A percentile compares a stretch with the other conserved stretches of the same genome.
Conservation (phyloP, 2,888 invertebrate species). For the Chrysomela aeneicollis region DNA sequence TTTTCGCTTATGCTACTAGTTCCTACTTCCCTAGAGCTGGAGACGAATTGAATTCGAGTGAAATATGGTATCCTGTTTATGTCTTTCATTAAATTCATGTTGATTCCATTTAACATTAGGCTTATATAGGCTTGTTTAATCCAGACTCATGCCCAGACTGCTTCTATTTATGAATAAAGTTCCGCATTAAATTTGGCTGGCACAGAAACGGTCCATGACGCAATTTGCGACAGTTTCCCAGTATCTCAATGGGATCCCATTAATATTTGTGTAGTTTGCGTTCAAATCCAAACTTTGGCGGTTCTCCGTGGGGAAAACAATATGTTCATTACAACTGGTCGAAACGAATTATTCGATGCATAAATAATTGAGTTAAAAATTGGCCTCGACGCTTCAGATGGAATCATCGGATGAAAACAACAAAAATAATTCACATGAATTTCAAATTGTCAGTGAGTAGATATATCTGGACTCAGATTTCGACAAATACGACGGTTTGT, state of each 20-base stretch:
- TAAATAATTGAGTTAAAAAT: constrained; percentile 20
- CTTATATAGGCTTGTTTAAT: not conserved
- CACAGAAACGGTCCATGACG: constrained; percentile 20
- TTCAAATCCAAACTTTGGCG: constrained; percentile 24
- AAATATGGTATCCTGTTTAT: not conserved
- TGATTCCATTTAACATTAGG: not conserved
- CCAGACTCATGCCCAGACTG: not conserved
- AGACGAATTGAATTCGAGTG: not conserved
- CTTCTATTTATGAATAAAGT: constrained; percentile 25
- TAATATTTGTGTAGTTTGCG: constrained; percentile 23
- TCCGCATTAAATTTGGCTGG: constrained; percentile 24
- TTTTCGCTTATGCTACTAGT: too few species aligned
- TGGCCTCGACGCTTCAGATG: not conserved
- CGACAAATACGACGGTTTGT: too few species aligned
- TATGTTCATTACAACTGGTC: constrained; percentile 25
- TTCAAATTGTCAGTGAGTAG: not conserved
- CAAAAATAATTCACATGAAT: too few species aligned
- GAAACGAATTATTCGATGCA: constrained; percentile 29
- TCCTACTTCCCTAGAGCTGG: too few species aligned
- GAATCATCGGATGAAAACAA: not conserved
- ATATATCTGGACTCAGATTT: not conserved
- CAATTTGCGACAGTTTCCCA: constrained; percentile 33
- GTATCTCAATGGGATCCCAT: constrained; percentile 20
- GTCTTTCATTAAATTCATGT: not conserved
- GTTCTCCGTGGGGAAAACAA: constrained; percentile 25